phyloP scores from a whole-genome alignment of 2,888 invertebrate genomes.

The Eilema depressum region DNA sequence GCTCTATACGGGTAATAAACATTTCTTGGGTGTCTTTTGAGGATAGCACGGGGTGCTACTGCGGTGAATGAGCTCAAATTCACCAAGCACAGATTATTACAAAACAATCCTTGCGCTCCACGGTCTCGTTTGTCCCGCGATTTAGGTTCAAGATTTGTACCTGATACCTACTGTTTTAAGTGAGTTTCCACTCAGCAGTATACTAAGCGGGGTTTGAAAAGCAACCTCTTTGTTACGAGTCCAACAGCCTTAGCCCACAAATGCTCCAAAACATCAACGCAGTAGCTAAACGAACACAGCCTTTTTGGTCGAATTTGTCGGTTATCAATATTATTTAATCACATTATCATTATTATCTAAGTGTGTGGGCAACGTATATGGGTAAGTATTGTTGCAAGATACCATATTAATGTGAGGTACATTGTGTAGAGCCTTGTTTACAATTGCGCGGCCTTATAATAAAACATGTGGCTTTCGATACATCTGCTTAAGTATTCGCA shows the following conservation, averaged over 20 bases:
- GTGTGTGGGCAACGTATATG: conserved; percentile 26
- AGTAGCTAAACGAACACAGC: conserved; percentile 1
- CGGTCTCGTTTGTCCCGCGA: too few species aligned
- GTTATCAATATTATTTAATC: conserved; percentile 32
- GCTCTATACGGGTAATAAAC: too few species aligned
- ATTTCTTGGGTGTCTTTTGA: too few species aligned
- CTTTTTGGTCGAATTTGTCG: background rate
- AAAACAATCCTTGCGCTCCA: too few species aligned
- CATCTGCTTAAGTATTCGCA: conserved; percentile 71
- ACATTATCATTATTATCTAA: conserved; percentile 39
- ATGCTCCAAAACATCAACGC: background rate
- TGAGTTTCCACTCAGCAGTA: background rate
- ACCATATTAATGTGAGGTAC: conserved; percentile 29
- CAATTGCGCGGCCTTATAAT: conserved; percentile 57
- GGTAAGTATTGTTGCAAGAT: conserved; percentile 32
- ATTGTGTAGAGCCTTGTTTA: conserved; percentile 52
- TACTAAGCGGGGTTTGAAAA: background rate
- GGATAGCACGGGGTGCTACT: too few species aligned
- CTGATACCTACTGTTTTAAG: background rate
- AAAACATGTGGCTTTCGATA: conserved; percentile 69
- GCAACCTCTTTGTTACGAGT: background rate
- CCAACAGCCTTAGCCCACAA: background rate
- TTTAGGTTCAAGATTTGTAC: too few species aligned
- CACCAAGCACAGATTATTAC: too few species aligned
- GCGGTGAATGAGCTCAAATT: too few species aligned